Percentiles rank a stretch among this genome's conserved stretches.
Conservation (phyloP, 2,113 vertebrate species). For the Rhabdornis inornatus region DNA sequence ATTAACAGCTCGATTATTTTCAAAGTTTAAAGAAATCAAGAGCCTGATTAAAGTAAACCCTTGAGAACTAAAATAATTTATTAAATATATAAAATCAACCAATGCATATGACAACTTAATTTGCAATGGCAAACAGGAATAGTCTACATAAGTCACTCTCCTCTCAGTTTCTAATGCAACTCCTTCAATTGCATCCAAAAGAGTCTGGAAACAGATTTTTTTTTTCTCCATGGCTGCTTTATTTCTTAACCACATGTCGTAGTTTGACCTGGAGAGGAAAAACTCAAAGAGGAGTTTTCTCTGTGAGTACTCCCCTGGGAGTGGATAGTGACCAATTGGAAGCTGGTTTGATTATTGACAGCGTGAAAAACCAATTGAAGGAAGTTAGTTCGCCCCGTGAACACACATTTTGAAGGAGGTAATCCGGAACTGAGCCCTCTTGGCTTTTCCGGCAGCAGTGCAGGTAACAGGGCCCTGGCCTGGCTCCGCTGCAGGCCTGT, state of each 20-base stretch:
- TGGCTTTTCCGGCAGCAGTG: too few relatives aligned
- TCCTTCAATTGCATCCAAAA: background rate
- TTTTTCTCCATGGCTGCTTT: background rate
- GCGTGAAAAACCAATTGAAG: too few relatives aligned
- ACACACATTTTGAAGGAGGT: too few relatives aligned
- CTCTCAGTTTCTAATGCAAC: background rate
- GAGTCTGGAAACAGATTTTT: background rate
- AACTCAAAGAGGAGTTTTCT: too few relatives aligned
- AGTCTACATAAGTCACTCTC: background rate
- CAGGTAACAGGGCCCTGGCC: too few relatives aligned
- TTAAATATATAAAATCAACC: background rate
- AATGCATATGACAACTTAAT: background rate
- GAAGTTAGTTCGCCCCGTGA: too few relatives aligned
- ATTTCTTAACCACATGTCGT: conserved; percentile 1
- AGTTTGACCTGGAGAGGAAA: too few relatives aligned
- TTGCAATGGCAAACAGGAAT: background rate
- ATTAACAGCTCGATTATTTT: background rate
- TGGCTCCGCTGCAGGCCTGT: too few relatives aligned
- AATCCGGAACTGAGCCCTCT: too few relatives aligned
- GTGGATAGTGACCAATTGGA: too few relatives aligned
- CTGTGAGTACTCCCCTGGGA: too few relatives aligned
- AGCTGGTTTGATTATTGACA: too few relatives aligned
- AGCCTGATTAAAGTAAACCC: background rate
- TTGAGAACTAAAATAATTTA: background rate
- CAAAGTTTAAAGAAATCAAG: background rate